Percentiles rank a stretch among this genome's conserved stretches.
These are phyloP conservation scores for Amphipyra berbera DNA, from an alignment of 2,888 invertebrate genomes.

Conservation along the genomic window DNA sequence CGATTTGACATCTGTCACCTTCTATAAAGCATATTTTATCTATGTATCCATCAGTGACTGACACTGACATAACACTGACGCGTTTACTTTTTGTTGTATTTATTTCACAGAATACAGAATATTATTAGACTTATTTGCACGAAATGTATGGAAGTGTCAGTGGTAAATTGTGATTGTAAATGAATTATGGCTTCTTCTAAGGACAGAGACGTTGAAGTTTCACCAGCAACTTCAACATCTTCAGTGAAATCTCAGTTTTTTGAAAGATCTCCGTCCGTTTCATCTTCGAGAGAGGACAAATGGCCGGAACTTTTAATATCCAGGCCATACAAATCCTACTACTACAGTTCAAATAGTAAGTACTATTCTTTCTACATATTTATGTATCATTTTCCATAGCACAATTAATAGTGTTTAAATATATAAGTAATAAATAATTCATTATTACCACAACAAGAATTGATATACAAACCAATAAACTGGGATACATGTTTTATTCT, in stretches of 20 bases:
- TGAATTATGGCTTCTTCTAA: conserved; percentile 79
- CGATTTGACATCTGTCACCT: too few species aligned
- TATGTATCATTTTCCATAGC: neutral
- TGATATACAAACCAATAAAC: too few species aligned
- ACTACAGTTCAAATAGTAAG: conserved; percentile 84
- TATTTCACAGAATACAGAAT: too few species aligned
- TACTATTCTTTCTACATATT: conserved; percentile 41
- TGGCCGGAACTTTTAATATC: conserved; percentile 88
- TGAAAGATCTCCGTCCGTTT: conserved; percentile 81
- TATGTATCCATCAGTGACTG: too few species aligned
- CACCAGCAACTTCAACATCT: conserved; percentile 78
- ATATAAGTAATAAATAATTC: too few species aligned
- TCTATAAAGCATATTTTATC: too few species aligned
- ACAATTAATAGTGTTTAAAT: too few species aligned
- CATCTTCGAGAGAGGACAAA: conserved; percentile 82
- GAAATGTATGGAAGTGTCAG: conserved; percentile 69
- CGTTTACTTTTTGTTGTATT: too few species aligned
- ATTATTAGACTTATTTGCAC: too few species aligned
- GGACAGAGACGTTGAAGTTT: conserved; percentile 74
- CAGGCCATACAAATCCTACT: conserved; percentile 83
- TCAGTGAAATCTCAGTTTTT: conserved; percentile 76
- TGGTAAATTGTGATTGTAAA: conserved; percentile 40
- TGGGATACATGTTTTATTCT: neutral
- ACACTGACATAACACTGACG: neutral
- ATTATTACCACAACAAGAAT: too few species aligned